These are phyloP conservation scores for Xenus cinereus DNA, from an alignment of 2,113 vertebrate species.

Conservation along the genomic window DNA sequence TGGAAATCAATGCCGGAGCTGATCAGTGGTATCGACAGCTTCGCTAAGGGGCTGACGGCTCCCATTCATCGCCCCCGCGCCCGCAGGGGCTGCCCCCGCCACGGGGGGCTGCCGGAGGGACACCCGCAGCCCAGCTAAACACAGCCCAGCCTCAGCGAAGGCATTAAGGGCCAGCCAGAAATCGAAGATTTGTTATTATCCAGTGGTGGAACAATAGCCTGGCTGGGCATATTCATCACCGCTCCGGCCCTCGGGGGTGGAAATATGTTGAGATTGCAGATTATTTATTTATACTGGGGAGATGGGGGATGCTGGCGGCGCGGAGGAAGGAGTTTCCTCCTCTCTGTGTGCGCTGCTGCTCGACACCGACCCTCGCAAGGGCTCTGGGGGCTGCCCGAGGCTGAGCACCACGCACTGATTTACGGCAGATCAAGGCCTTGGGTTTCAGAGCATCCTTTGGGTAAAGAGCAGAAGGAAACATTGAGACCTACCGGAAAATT, in stretches of 20 bases:
- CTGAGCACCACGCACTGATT: neutral
- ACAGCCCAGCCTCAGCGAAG: neutral
- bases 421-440: neutral
- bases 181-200: slow-evolving; percentile 56
- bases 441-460: neutral
- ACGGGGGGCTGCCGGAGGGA: neutral
- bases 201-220: slow-evolving; percentile 1
- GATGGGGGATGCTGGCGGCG: neutral
- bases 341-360: neutral
- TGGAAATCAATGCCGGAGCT: neutral
- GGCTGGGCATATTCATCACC: slow-evolving; percentile 26
- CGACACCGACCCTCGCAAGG: accelerated
- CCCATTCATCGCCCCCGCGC: neutral
- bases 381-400: neutral
- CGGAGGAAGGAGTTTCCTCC: neutral
- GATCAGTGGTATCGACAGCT: neutral
- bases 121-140: neutral
- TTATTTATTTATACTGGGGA: neutral
- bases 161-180: neutral
- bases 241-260: neutral
- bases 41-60: neutral
- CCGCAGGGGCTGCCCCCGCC: neutral
- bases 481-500: neutral
- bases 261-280: neutral
- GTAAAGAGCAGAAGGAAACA: neutral